Percentiles rank a stretch among this genome's conserved stretches.
Conservation (phyloP, 2,113 vertebrate species). For the Apus apus region DNA sequence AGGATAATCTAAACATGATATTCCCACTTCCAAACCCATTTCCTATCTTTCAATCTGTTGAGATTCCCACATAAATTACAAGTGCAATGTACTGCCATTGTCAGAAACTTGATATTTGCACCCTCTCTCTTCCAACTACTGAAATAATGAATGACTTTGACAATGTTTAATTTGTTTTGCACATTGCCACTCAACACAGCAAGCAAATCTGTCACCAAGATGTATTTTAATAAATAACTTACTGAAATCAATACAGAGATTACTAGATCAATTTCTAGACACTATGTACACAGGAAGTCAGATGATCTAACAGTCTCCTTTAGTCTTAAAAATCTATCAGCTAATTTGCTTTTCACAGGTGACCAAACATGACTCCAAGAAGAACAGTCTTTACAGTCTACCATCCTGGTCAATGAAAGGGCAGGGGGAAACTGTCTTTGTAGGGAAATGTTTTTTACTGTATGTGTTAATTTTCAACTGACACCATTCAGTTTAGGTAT, state of each 20-base stretch:
- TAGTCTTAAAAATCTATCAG: constrained; percentile 16
- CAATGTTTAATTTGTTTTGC: background rate
- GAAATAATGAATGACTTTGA: background rate
- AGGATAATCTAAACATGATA: background rate
- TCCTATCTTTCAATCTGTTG: background rate
- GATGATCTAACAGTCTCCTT: background rate
- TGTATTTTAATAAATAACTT: constrained; percentile 9
- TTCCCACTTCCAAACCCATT: background rate
- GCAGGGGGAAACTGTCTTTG: background rate
- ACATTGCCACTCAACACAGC: background rate
- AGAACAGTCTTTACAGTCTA: background rate
- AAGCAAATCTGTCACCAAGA: background rate
- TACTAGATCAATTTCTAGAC: constrained; percentile 8
- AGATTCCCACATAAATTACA: background rate
- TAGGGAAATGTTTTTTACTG: background rate
- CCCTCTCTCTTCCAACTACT: background rate
- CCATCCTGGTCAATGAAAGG: background rate
- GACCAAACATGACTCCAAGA: background rate
- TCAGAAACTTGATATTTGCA: background rate
- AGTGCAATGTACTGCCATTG: background rate
- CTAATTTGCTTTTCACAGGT: background rate
- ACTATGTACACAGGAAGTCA: background rate
- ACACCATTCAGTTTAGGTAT: background rate
- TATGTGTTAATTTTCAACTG: background rate
- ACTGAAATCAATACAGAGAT: background rate